These are phyloP conservation scores for Macrosiphum euphorbiae DNA, from an alignment of 2,888 invertebrate genomes.

Conservation along the genomic window DNA sequence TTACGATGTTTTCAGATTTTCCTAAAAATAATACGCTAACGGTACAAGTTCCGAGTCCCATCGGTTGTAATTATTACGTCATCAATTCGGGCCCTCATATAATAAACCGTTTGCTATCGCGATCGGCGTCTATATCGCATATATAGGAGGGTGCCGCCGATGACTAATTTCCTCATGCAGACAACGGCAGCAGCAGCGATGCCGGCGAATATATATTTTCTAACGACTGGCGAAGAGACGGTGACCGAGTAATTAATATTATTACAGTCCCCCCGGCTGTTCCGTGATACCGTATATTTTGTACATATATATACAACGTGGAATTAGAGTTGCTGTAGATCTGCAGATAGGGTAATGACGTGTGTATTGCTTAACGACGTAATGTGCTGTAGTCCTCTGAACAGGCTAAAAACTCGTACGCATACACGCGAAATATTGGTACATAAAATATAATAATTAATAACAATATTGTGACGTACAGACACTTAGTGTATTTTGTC, in stretches of 20 bases:
- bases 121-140: neutral
- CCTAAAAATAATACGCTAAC: neutral
- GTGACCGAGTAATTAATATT: constrained; percentile 54
- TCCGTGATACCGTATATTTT: neutral
- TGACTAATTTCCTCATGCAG: constrained; percentile 46
- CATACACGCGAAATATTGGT: neutral
- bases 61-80: constrained; percentile 35
- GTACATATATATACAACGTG: neutral
- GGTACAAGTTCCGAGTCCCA: neutral
- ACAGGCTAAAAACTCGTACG: neutral
- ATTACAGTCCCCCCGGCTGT: neutral
- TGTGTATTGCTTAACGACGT: constrained; percentile 32
- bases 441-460: neutral
- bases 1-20: neutral
- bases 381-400: neutral
- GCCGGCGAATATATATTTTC: constrained; percentile 35
- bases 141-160: neutral
- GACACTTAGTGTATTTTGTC: neutral
- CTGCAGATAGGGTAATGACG: constrained; percentile 59
- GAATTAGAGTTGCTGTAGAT: constrained; percentile 8
- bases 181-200: neutral
- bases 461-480: constrained; percentile 2
- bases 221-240: neutral
- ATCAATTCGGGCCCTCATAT: constrained; percentile 38
- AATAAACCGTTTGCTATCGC: neutral